These are phyloP conservation scores for Cheilosia soror DNA, from an alignment of 2,888 invertebrate genomes.

Conservation along the genomic window DNA sequence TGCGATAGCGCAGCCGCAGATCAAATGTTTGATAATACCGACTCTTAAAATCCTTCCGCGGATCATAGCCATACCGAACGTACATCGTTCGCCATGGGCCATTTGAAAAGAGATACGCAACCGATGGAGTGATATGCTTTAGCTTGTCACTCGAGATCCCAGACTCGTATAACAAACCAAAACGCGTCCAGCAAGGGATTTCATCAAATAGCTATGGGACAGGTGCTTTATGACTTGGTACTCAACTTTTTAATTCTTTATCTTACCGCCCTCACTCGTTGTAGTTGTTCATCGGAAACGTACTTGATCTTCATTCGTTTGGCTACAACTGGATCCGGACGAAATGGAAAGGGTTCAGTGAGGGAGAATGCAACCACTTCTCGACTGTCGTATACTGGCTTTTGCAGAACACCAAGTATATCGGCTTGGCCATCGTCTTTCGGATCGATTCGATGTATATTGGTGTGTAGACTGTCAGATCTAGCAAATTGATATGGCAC, in stretches of 20 bases:
- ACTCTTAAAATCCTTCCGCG: constrained; percentile 90
- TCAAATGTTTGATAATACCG: constrained; percentile 95
- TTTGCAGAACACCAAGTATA: constrained; percentile 85
- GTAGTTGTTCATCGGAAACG: constrained; percentile 84
- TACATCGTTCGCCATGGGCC: constrained; percentile 98
- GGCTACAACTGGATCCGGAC: constrained; percentile 86
- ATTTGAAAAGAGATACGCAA: constrained; percentile 93
- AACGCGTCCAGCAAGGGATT: constrained; percentile 95
- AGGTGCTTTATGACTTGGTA: background rate
- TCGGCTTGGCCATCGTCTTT: constrained; percentile 82
- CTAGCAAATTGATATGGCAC: constrained; percentile 92
- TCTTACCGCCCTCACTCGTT: constrained; percentile 84
- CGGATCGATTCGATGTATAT: constrained; percentile 81
- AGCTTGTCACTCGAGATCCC: constrained; percentile 87
- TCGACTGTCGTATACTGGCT: constrained; percentile 86
- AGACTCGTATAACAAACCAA: constrained; percentile 88
- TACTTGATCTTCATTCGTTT: constrained; percentile 85
- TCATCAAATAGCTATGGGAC: constrained; percentile 90
- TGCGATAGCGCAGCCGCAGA: constrained; percentile 86
- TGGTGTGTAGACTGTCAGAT: constrained; percentile 86
- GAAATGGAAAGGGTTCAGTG: constrained; percentile 86
- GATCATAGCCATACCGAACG: constrained; percentile 96
- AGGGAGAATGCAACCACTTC: constrained; percentile 87
- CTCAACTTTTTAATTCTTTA: background rate
- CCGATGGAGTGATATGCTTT: constrained; percentile 91